Base-by-base conservation (phyloP, 2,797 vertebrate species). In the Scolopax bukidnonensis region DNA sequence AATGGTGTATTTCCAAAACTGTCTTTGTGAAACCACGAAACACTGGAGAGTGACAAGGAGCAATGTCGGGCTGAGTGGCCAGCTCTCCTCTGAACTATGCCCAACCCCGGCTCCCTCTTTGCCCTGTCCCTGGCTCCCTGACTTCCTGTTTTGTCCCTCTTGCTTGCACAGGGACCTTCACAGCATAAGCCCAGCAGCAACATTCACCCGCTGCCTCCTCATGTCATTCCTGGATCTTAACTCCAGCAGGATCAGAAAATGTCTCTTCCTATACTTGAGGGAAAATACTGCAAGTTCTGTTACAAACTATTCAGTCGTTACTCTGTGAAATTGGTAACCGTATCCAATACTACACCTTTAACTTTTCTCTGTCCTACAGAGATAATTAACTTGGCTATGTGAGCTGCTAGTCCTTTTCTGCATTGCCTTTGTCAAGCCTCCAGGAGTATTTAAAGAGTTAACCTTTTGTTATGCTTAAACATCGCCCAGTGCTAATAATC, bases 371-470 rank as follows among this genome's bases (percentile, higher is more conserved):
- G 2, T 73, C 50, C 74, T 64, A 5, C 30, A 24, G 36, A 54
- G 59, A 12, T 54, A 74, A 82, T 79, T 21, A 71, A 5, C 17
- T 56, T 21, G 59, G 11, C 75, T 47, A 15, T 40, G 30, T 51
- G 16, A 54, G 51, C 59, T 84, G 19, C 45, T 43, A 61, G 59
- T 56, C 18, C 32, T 84, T 11, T 61, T 43, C 83, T 20, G 54
- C 63, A 77, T 71, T 68, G 79, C 38, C 91, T 97, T 87, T 94
- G 63, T 40, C 38, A 95, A 54, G 85, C 57, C 77, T 51, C 73
- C 25, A 36, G 4, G 75, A 50, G 32, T 94, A 60, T 96, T 98
- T 97, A 92, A 96, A 92, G 65, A 97, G 91, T 74, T 97, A 95
- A 97, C 96, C 94, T 95, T 77, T 40, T 32, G 71, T 93, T 78